A percentile compares a stretch with the other conserved stretches of the same genome.
These are phyloP conservation scores for Agrotis exclamationis DNA, from an alignment of 2,888 invertebrate species.

Conservation along the genomic window DNA sequence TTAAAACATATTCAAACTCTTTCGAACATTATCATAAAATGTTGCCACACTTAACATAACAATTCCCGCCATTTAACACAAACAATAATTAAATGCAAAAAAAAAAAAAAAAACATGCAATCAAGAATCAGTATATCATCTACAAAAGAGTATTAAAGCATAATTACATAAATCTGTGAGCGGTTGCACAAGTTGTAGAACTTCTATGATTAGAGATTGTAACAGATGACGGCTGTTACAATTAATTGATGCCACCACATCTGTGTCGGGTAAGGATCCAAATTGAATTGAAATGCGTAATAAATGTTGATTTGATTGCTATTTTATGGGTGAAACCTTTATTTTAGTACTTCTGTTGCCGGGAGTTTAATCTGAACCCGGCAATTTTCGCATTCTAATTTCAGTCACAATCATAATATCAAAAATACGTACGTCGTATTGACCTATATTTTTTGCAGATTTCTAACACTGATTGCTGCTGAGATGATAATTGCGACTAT, in stretches of 20 bases:
- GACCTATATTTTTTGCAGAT: too few species aligned
- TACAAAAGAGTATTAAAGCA: conserved; percentile 34
- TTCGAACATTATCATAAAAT: conserved; percentile 12
- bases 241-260: conserved; percentile 62
- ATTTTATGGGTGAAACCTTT: conserved; percentile 40
- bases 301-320: conserved; percentile 46
- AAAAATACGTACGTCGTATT: too few species aligned
- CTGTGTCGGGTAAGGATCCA: conserved; percentile 53
- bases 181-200: conserved; percentile 55
- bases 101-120: conserved; percentile 23
- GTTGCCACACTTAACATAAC: conserved; percentile 13
- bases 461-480: too few species aligned
- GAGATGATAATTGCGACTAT: too few species aligned
- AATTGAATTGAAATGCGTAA: conserved; percentile 51
- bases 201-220: conserved; percentile 59
- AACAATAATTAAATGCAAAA: not conserved
- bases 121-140: conserved; percentile 42
- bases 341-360: not conserved
- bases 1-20: conserved; percentile 5
- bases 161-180: conserved; percentile 54
- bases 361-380: not conserved
- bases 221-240: conserved; percentile 56
- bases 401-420: too few species aligned
- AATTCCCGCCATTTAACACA: conserved; percentile 14
- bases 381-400: too few species aligned